Conservation (phyloP, 2,113 vertebrate genomes). For the Acrocephalus arundinaceus region DNA sequence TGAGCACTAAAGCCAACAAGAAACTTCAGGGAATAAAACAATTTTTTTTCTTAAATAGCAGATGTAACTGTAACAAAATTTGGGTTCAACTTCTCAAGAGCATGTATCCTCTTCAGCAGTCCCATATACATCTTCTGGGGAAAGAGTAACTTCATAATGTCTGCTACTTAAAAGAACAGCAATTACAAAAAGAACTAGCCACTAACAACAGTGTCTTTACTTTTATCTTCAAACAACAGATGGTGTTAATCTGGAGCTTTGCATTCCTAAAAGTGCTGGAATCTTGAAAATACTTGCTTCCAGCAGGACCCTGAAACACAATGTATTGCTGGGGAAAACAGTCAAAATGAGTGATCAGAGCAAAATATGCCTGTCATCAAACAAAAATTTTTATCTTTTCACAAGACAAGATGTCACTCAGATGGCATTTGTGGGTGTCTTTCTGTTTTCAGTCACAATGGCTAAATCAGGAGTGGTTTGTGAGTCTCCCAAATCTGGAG, state of each 20-base stretch:
- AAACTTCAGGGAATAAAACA: background rate
- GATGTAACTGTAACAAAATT: background rate
- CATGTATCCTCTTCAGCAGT: background rate
- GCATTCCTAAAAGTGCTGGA: slow-evolving; percentile 42
- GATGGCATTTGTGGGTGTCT: background rate
- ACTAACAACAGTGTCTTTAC: slow-evolving; percentile 9
- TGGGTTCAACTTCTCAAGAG: background rate
- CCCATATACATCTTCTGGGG: background rate
- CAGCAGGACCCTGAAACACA: background rate
- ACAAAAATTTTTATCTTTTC: background rate
- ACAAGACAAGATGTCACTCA: background rate
- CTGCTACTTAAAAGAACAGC: slow-evolving; percentile 50
- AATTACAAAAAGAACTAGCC: slow-evolving; percentile 21
- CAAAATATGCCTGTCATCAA: background rate
- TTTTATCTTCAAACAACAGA: slow-evolving; percentile 63
- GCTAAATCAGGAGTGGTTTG: background rate
- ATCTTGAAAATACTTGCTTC: slow-evolving; percentile 30
- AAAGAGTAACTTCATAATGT: background rate
- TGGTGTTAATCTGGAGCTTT: slow-evolving; percentile 57
- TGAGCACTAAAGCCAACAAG: background rate
- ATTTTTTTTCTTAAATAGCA: background rate
- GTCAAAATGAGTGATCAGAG: background rate
- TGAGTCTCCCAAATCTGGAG: background rate
- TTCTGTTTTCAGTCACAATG: background rate
- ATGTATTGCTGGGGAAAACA: background rate